A percentile compares a stretch with the other conserved stretches of the same genome.
These are phyloP conservation scores for Hirtodrosophila duncani DNA, from an alignment of 2,888 invertebrate genomes.

Conservation along the genomic window DNA sequence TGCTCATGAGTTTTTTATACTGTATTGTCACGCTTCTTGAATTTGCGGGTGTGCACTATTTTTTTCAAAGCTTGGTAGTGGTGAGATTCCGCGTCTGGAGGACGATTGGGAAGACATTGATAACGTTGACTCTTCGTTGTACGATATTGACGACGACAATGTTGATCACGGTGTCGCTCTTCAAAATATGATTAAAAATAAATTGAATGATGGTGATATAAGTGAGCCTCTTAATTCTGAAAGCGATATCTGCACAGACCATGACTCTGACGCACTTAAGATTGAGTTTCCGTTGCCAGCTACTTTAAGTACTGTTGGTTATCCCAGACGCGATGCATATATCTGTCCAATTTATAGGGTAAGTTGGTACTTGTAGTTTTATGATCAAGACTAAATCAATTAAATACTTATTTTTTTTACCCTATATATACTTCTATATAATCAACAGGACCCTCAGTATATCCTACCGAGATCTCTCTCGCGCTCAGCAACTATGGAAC, in stretches of 20 bases:
- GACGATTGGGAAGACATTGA: conserved; percentile 89
- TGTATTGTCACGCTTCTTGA: conserved; percentile 95
- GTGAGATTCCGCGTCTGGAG: conserved; percentile 88
- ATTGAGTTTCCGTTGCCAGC: conserved; percentile 74
- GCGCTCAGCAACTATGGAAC: conserved; percentile 85
- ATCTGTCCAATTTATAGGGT: conserved; percentile 84
- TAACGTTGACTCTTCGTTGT: conserved; percentile 79
- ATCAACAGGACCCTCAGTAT: conserved; percentile 78
- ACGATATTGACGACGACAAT: conserved; percentile 26
- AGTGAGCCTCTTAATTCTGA: conserved; percentile 47
- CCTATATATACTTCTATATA: too few species aligned
- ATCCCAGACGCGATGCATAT: conserved; percentile 80
- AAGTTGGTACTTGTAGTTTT: conserved; percentile 45
- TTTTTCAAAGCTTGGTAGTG: conserved; percentile 94
- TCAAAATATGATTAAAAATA: conserved; percentile 18
- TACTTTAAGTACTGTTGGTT: conserved; percentile 66
- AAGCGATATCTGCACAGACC: conserved; percentile 48
- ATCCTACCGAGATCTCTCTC: conserved; percentile 76
- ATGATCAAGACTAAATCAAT: too few species aligned
- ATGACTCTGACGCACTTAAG: conserved; percentile 32
- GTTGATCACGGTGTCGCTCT: neutral
- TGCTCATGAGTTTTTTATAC: conserved; percentile 94
- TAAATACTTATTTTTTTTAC: neutral
- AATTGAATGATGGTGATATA: conserved; percentile 16
- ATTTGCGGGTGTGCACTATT: conserved; percentile 97